Evolutionary conservation across 1,140 invertebrate species (phyloP).

Genomic region (Pseudomyrmex sp.): DNA sequence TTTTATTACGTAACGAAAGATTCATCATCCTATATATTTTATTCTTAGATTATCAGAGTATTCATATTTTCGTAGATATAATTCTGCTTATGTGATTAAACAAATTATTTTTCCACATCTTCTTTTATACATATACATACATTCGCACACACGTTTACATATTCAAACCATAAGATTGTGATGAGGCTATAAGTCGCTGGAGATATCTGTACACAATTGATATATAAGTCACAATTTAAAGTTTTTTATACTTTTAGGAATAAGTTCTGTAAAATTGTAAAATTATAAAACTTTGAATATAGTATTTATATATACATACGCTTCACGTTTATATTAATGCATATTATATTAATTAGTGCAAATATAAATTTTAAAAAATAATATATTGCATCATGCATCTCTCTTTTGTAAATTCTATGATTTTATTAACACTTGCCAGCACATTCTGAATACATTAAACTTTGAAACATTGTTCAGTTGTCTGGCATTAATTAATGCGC

Average conservation of each 20-base stretch:
- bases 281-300: not conserved
- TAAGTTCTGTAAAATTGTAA: too few relatives aligned
- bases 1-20: slow-evolving; percentile 6
- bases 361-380: not conserved
- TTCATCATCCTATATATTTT: not conserved
- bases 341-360: not conserved
- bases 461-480: not conserved
- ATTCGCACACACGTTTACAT: too few relatives aligned
- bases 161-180: too few relatives aligned
- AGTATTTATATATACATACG: not conserved
- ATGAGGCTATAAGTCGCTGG: too few relatives aligned
- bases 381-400: not conserved
- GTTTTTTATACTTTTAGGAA: too few relatives aligned
- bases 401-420: not conserved
- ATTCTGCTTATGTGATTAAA: slow-evolving; percentile 4
- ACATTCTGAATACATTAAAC: not conserved
- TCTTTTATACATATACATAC: not conserved
- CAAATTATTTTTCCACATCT: not conserved
- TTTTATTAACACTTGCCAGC: not conserved
- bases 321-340: too few relatives aligned
- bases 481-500: not conserved
- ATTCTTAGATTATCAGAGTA: not conserved
- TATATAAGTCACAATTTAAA: too few relatives aligned
- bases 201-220: too few relatives aligned
- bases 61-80: not conserved